Percentiles rank a stretch among this genome's conserved stretches.
These are phyloP conservation scores for Conopomorpha cramerella DNA, from an alignment of 1,140 invertebrate genomes.

Conservation along the genomic window DNA sequence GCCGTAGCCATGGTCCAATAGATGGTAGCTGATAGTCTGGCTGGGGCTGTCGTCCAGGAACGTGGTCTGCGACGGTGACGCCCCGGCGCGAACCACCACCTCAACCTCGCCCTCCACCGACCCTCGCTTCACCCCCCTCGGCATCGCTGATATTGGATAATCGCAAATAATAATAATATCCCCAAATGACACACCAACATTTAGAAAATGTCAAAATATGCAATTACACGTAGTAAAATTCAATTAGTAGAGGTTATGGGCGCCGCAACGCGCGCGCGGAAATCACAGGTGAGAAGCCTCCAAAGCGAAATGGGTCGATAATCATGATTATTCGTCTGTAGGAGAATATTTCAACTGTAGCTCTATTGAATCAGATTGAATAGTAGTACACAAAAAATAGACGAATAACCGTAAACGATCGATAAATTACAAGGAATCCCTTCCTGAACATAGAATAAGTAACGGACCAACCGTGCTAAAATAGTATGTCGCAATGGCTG, in stretches of 20 bases:
- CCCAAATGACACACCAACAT: too few species aligned
- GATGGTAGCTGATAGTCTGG: slow-evolving; percentile 69
- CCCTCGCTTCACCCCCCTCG: slow-evolving; percentile 58
- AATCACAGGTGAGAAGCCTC: slow-evolving; percentile 44
- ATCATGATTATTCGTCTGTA: too few species aligned
- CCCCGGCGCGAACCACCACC: slow-evolving; percentile 46
- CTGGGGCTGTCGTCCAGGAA: slow-evolving; percentile 53
- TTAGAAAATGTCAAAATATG: too few species aligned
- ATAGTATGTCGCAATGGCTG: background rate
- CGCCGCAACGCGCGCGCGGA: slow-evolving; percentile 55
- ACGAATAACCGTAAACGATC: too few species aligned
- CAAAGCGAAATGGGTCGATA: slow-evolving; percentile 47
- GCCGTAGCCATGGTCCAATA: slow-evolving; percentile 84
- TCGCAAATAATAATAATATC: too few species aligned
- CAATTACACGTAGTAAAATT: too few species aligned
- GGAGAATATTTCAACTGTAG: too few species aligned
- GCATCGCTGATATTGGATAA: slow-evolving; percentile 46
- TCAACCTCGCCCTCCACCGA: slow-evolving; percentile 50
- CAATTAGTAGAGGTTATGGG: slow-evolving; percentile 57
- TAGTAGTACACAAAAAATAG: slow-evolving; percentile 22
- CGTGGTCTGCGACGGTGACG: slow-evolving; percentile 47
- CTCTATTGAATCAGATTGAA: too few species aligned
- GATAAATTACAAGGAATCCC: too few species aligned
- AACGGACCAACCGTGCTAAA: too few species aligned
- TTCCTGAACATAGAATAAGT: too few species aligned